phyloP scores from a whole-genome alignment of 2,797 vertebrate species.

The Acomys russatus region DNA sequence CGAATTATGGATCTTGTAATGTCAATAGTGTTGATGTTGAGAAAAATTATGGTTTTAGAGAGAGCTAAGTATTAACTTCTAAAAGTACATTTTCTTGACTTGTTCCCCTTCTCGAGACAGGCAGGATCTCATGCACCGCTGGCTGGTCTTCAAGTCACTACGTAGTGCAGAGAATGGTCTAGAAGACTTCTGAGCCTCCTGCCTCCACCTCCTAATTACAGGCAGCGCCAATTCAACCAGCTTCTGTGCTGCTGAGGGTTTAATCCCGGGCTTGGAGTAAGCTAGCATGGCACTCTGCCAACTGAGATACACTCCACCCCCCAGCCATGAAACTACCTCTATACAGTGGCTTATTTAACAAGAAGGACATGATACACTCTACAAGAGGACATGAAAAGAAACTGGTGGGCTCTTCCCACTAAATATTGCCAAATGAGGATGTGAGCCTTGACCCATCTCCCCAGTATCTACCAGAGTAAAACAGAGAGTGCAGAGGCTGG shows the following conservation, averaged over 20 bases:
- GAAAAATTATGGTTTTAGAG: slow-evolving; percentile 4
- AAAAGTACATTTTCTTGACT: neutral
- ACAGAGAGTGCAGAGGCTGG: neutral
- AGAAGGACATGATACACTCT: neutral
- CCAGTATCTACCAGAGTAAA: neutral
- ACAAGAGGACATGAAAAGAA: slow-evolving; percentile 8
- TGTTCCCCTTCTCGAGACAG: neutral
- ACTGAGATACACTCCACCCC: neutral
- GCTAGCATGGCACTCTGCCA: neutral
- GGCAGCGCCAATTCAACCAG: neutral
- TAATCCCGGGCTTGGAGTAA: neutral
- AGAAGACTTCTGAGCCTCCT: neutral
- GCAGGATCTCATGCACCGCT: neutral
- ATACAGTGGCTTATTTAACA: neutral
- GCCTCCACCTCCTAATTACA: neutral
- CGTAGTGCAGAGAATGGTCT: neutral
- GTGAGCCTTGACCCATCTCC: neutral
- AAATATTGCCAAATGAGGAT: neutral
- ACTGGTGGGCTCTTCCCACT: slow-evolving; percentile 3
- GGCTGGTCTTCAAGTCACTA: neutral
- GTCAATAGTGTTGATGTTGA: slow-evolving; percentile 3
- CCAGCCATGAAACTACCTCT: neutral
- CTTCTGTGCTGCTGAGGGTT: neutral
- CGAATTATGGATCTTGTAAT: neutral
- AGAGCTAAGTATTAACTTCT: slow-evolving; percentile 3